phyloP scores from a whole-genome alignment of 23 tunicate genomes.

The Styela clava region DNA sequence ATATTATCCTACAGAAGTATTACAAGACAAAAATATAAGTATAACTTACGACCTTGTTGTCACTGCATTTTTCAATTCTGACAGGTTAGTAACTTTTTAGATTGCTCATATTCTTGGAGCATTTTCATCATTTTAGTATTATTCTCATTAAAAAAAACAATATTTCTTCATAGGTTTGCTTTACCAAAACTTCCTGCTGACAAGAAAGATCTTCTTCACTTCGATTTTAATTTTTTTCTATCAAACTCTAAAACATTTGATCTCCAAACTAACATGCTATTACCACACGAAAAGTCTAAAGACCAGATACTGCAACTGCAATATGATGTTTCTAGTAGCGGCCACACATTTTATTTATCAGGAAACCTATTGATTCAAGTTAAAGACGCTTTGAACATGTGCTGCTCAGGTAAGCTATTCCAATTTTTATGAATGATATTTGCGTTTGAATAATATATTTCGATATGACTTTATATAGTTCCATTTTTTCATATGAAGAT shows the following conservation, averaged over 20 bases:
- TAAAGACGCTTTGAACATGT: background rate
- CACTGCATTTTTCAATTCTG: background rate
- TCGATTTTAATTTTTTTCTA: constrained; percentile 5
- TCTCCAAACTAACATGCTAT: background rate
- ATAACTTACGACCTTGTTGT: constrained; percentile 6
- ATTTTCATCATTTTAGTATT: too few species aligned
- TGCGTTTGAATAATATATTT: too few species aligned
- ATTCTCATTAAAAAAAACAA: too few species aligned
- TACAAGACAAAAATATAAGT: background rate
- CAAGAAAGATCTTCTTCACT: background rate
- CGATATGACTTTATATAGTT: too few species aligned
- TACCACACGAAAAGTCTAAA: background rate
- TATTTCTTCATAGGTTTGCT: too few species aligned
- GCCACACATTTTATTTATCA: background rate
- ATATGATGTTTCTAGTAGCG: background rate
- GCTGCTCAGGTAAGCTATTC: constrained; percentile 3
- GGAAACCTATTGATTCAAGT: background rate
- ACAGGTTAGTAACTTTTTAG: background rate
- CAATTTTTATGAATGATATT: background rate
- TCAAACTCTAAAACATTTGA: constrained; percentile 2
- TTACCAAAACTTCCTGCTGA: background rate
- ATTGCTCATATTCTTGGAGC: too few species aligned
- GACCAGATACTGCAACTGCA: background rate
- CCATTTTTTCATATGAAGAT: too few species aligned
- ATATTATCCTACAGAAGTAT: constrained; percentile 1